Evolutionary conservation across 2,113 vertebrate species (phyloP), one percentile per base, ranked within the genome.

Genomic region (Chaetodon trifascialis): DNA sequence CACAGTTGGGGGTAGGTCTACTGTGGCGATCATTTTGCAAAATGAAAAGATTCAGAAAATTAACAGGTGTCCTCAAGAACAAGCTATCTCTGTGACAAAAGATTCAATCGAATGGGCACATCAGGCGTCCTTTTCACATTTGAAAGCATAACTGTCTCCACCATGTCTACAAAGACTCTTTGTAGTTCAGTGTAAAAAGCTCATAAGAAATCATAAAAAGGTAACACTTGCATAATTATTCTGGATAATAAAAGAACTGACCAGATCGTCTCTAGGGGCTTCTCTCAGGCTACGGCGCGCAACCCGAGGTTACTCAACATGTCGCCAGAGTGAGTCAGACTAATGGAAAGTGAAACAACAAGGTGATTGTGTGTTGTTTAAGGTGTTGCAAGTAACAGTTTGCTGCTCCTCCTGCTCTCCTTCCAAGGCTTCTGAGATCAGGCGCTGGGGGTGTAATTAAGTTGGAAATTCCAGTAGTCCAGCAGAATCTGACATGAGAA

Each of bases 341-440:
- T 67, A 67, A 85, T 11, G 49, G 62, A 79, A 80, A 77, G 74
- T 78, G 69, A 76, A 85, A 81, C 77, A 73, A 81, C 82, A 88
- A 86, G 69, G 86, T 85, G 88, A 93, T 87, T 87, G 84, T 69
- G 78, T 86, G 86, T 83, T 68, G 64, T 83, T 91, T 64, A 76
- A 85, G 76, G 83, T 85, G 83, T 83, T 87, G 90, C 77, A 71
- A 92, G 80, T 80, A 84, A 84, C 83, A 68, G 79, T 86, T 92
- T 82, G 76, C 78, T 89, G 76, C 80, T 88, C 82, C 89, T 92
- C 71, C 89, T 86, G 83, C 81, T 87, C 83, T 94, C 91, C 5
- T 80, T 91, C 76, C 87, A 92, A 94, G 92, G 91, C 90, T 93
- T 93, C 86, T 89, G 84, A 93, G 93, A 94, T 95, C 96, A 96